A percentile compares a stretch with the other conserved stretches of the same genome.
Conservation (phyloP, 1,140 invertebrate genomes). For the Agraylea sexmaculata region DNA sequence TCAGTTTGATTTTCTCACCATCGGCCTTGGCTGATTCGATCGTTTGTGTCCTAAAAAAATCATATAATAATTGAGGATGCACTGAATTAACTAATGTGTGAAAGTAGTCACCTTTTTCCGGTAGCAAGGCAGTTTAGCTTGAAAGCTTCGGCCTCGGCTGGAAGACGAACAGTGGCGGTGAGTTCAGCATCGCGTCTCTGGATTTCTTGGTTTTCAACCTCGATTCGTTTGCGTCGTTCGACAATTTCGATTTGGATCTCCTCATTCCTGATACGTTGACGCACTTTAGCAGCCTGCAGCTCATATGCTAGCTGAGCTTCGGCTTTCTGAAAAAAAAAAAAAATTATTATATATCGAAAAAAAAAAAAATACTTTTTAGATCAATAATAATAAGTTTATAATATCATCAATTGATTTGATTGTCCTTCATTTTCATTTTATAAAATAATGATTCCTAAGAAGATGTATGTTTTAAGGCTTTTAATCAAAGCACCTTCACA, state of each 20-base stretch:
- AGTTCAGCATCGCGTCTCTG: constrained; percentile 86
- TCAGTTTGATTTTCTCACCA: constrained; percentile 77
- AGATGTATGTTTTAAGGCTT: too few species aligned
- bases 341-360: constrained; percentile 3
- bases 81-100: background rate
- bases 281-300: constrained; percentile 89
- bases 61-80: background rate
- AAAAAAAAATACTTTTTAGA: constrained; percentile 6
- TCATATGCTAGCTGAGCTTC: constrained; percentile 93
- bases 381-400: background rate
- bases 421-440: too few species aligned
- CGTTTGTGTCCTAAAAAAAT: constrained; percentile 60
- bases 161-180: constrained; percentile 78
- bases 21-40: constrained; percentile 84
- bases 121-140: constrained; percentile 83
- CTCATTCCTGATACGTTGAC: constrained; percentile 89
- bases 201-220: constrained; percentile 92
- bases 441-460: background rate
- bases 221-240: constrained; percentile 85
- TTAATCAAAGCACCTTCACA: too few species aligned
- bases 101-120: constrained; percentile 61
- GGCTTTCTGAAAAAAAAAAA: constrained; percentile 65
- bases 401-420: background rate
- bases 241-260: constrained; percentile 95
- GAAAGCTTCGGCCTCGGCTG: constrained; percentile 89